A percentile compares a stretch with the other conserved stretches of the same genome.
These are phyloP conservation scores for Sinocyclocheilus rhinocerous DNA, from an alignment of 2,113 vertebrate species.

Conservation along the genomic window DNA sequence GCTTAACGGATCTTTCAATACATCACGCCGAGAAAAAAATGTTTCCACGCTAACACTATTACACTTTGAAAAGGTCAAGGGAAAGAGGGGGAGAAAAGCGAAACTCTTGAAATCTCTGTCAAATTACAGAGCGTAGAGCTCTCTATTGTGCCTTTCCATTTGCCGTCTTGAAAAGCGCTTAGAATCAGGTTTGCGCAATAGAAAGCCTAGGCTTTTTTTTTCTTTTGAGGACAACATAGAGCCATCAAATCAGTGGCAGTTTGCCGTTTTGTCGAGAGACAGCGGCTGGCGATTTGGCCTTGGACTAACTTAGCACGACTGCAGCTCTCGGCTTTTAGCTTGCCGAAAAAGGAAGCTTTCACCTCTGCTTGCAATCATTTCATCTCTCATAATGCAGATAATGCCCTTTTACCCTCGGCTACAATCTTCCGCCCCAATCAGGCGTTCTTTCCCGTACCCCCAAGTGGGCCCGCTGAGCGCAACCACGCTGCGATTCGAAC, in stretches of 20 bases:
- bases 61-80: conserved; percentile 57
- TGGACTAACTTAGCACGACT: conserved; percentile 63
- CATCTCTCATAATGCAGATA: conserved; percentile 68
- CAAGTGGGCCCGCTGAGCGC: conserved; percentile 59
- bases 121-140: conserved; percentile 46
- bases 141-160: conserved; percentile 55
- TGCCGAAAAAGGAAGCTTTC: conserved; percentile 50
- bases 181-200: conserved; percentile 69
- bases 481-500: conserved; percentile 65
- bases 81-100: neutral
- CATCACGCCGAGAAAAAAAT: conserved; percentile 67
- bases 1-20: conserved; percentile 72
- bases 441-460: conserved; percentile 61
- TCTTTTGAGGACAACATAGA: conserved; percentile 73
- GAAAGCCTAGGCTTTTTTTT: conserved; percentile 70
- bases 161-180: conserved; percentile 67
- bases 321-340: conserved; percentile 67
- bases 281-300: conserved; percentile 70
- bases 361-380: conserved; percentile 63
- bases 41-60: conserved; percentile 55
- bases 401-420: conserved; percentile 53
- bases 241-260: conserved; percentile 71
- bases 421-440: conserved; percentile 59
- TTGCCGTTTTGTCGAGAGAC: conserved; percentile 69
- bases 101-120: conserved; percentile 33